These are phyloP conservation scores for Chromis chromis DNA, from an alignment of 2,797 vertebrate species.

Conservation along the genomic window DNA sequence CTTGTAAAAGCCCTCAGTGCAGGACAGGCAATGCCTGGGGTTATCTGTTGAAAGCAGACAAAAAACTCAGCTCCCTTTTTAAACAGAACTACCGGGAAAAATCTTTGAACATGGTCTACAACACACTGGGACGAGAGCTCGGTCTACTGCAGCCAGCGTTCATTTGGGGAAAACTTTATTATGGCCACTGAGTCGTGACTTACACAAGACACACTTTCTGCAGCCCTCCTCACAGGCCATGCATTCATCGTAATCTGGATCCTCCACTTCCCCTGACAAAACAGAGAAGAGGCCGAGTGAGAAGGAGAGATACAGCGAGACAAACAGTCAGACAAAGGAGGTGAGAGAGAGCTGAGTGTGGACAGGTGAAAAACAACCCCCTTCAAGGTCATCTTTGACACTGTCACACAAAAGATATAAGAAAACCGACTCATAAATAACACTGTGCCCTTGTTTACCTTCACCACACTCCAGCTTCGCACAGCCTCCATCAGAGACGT, in stretches of 20 bases:
- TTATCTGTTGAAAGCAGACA: slow-evolving; percentile 87
- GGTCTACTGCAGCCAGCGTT: background rate
- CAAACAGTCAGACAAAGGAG: slow-evolving; percentile 16
- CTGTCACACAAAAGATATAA: background rate
- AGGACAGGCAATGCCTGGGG: slow-evolving; percentile 89
- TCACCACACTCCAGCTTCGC: slow-evolving; percentile 85
- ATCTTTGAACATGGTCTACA: slow-evolving; percentile 17
- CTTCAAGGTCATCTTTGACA: slow-evolving; percentile 31
- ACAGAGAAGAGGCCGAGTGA: background rate
- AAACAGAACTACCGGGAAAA: slow-evolving; percentile 37
- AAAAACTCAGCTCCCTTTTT: slow-evolving; percentile 64
- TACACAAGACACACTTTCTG: slow-evolving; percentile 89
- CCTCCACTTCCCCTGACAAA: slow-evolving; percentile 88
- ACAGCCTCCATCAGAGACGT: slow-evolving; percentile 83
- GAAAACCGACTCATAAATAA: background rate
- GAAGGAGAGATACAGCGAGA: background rate
- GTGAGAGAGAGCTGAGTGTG: background rate
- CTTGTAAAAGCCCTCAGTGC: slow-evolving; percentile 90
- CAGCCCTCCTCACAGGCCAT: slow-evolving; percentile 92
- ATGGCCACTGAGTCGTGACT: slow-evolving; percentile 47
- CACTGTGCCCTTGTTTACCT: slow-evolving; percentile 82
- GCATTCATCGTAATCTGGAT: slow-evolving; percentile 89
- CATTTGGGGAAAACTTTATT: slow-evolving; percentile 21
- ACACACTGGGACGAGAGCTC: slow-evolving; percentile 32
- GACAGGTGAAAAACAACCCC: slow-evolving; percentile 3